phyloP scores from a whole-genome alignment of 2,113 vertebrate species.

The Sigmodon hispidus region DNA sequence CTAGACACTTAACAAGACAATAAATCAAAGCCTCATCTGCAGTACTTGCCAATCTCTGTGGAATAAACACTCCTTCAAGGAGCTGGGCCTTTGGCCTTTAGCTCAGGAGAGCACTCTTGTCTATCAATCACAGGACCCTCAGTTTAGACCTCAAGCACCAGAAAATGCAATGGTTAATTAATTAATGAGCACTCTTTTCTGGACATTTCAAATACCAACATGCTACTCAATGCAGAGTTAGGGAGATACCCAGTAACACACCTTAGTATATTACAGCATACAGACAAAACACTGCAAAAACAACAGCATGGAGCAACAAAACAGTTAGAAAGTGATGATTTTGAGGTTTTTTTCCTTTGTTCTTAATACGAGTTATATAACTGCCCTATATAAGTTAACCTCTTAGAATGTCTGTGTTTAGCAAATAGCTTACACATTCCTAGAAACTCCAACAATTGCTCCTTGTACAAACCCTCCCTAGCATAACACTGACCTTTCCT shows the following conservation, averaged over 20 bases:
- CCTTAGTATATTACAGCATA: background rate
- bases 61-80: background rate
- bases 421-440: conserved; percentile 19
- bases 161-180: background rate
- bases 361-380: conserved; percentile 23
- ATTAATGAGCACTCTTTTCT: background rate
- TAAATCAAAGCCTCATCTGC: background rate
- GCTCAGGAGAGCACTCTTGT: background rate
- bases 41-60: background rate
- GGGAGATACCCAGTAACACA: background rate
- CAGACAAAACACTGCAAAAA: background rate
- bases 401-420: conserved; percentile 46
- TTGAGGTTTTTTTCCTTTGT: conserved; percentile 32
- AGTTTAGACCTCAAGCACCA: background rate
- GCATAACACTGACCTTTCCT: background rate
- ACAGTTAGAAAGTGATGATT: background rate
- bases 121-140: background rate
- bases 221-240: background rate
- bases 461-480: background rate
- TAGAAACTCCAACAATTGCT: conserved; percentile 4
- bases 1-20: background rate
- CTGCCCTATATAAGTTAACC: background rate
- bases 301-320: background rate
- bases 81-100: background rate
- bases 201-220: background rate